Base-by-base conservation (phyloP, 2,797 vertebrate genomes). In the Bradypus variegatus region DNA sequence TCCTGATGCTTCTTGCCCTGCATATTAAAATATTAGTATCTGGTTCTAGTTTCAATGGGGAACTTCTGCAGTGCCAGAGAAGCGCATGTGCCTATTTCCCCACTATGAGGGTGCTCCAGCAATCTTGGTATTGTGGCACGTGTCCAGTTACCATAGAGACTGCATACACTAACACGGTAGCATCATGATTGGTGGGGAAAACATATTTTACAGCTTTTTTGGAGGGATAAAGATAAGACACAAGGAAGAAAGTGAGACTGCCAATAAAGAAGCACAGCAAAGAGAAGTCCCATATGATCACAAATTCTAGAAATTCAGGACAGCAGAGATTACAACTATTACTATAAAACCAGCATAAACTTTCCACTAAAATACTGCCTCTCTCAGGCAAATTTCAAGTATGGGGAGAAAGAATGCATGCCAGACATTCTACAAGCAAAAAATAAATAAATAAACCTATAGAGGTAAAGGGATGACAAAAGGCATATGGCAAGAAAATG, bases 121-220 rank as follows among this genome's bases (percentile, higher is more conserved):
- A 55, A 84, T 88, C 89, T 45, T 94, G 89, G 88, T 95, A 58
- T 62, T 90, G 87, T 94, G 94, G 91, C 85, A 55, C 70, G 55
- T 83, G 62, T 81, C 82, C 79, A 86, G 93, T 95, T 95, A 73
- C 91, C 91, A 95, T 84, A 92, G 87, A 94, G 91, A 95, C 88
- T 65, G 76, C 79, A 86, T 73, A 95, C 45, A 86, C 91, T 76
- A 73, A 83, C 27, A 64, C 55, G 70, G 53, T 16, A 80, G 76
- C 38, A n/a, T 62, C 83, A 50, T 62, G 94, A 93, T 90, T 92
- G 89, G 93, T 93, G 89, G 85, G 69, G 36, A 93, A 93, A 82
- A 86, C 29, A 94, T 23, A 86, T 69, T 87, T 92, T 93, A 50
- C 78, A 92, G 64, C 48, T 84, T 91, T 93, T 90, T 91, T 88